Percentiles rank a stretch among this genome's conserved stretches.
Evolutionary conservation across 2,797 vertebrate genomes (phyloP).

Genomic region (Aotus griseimembra): DNA sequence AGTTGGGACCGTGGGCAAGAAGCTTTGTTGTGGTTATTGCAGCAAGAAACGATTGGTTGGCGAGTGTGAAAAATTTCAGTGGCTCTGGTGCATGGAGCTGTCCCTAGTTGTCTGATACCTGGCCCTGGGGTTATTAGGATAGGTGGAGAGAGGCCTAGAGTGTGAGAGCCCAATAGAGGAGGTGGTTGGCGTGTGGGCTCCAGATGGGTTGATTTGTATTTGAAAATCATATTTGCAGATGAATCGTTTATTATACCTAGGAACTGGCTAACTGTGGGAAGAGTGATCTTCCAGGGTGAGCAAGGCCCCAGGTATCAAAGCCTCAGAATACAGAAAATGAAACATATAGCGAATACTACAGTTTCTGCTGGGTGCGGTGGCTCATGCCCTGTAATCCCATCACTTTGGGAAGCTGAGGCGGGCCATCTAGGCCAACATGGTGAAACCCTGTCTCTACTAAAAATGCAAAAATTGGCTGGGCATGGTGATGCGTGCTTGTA

Average conservation of each 20-base stretch:
- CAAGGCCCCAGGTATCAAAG: not conserved
- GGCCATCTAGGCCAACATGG: no score
- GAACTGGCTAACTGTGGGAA: not conserved
- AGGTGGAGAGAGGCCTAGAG: not conserved
- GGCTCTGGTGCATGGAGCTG: not conserved
- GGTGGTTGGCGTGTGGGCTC: not conserved
- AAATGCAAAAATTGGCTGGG: no score
- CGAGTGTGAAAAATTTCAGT: not conserved
- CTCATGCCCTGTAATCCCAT: no score
- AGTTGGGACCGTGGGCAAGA: not conserved
- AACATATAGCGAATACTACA: not conserved
- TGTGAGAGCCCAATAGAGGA: not conserved
- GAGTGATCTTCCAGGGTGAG: not conserved
- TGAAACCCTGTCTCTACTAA: no score
- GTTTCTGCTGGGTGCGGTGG: rapidly evolving
- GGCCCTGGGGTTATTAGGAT: not conserved
- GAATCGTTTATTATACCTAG: not conserved
- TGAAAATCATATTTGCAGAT: not conserved
- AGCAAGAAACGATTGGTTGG: not conserved
- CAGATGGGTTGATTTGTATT: not conserved
- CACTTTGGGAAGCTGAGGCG: no score
- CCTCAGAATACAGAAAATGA: not conserved
- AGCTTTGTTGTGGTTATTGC: not conserved
- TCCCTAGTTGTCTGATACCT: not conserved
- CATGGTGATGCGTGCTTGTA: no score